A percentile compares a stretch with the other conserved stretches of the same genome.
phyloP scores from a whole-genome alignment of 2,113 vertebrate species.

The Ailuropoda melanoleuca region DNA sequence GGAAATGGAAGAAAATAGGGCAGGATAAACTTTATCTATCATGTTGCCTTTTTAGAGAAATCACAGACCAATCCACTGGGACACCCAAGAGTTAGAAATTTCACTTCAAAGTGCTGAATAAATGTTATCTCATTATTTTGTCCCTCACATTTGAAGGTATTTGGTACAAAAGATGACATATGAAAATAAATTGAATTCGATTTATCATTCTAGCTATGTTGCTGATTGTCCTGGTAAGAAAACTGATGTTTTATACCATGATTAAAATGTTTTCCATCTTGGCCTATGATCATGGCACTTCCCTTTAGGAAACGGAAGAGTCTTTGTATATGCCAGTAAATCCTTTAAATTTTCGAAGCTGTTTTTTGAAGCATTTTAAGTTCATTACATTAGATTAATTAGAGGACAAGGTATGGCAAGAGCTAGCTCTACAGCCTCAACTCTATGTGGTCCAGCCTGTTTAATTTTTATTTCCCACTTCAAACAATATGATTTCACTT shows the following conservation, averaged over 20 bases:
- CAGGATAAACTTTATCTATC: background rate
- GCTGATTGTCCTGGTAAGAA: conserved; percentile 30
- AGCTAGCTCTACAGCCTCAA: background rate
- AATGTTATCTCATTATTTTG: conserved; percentile 36
- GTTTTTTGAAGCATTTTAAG: background rate
- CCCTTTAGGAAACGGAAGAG: background rate
- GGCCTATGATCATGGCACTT: background rate
- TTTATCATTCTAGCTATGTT: background rate
- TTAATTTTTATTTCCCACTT: background rate
- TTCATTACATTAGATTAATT: background rate
- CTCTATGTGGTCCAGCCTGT: background rate
- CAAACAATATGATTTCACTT: background rate
- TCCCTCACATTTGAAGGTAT: background rate
- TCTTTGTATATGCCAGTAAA: background rate
- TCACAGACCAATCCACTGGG: background rate
- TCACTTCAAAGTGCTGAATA: background rate
- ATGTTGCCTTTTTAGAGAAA: conserved; percentile 14
- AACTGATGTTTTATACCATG: background rate
- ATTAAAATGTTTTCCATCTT: conserved; percentile 23
- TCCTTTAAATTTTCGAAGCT: background rate
- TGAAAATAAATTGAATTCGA: conserved; percentile 39
- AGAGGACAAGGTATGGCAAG: background rate
- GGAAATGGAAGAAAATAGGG: background rate
- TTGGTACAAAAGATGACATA: conserved; percentile 5
- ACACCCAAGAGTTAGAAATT: background rate